Evolutionary conservation across 2,888 invertebrate genomes (phyloP).

Genomic region (Apocheima hispidaria): DNA sequence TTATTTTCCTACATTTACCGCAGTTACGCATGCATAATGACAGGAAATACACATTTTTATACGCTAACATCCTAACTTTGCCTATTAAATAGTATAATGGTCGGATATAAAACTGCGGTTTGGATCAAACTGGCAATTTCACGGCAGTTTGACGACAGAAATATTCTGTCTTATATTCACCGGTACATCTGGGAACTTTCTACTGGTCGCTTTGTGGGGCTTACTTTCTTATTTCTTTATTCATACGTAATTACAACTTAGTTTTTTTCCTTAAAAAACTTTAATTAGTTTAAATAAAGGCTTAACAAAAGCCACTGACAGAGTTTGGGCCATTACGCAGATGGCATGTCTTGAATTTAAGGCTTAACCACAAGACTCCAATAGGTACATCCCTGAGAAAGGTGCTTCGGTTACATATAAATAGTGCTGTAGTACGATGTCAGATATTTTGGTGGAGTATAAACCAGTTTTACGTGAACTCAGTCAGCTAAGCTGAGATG

Average conservation of each 20-base stretch:
- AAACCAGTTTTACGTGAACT: background rate
- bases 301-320: slow-evolving; percentile 66
- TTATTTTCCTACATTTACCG: slow-evolving; percentile 12
- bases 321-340: slow-evolving; percentile 77
- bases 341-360: slow-evolving; percentile 62
- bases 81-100: slow-evolving; percentile 46
- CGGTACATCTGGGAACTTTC: slow-evolving; percentile 69
- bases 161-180: slow-evolving; percentile 23
- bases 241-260: slow-evolving; percentile 68
- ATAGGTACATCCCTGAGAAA: slow-evolving; percentile 36
- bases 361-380: slow-evolving; percentile 54
- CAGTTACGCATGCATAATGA: slow-evolving; percentile 9
- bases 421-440: slow-evolving; percentile 10
- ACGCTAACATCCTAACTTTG: slow-evolving; percentile 34
- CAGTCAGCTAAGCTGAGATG: background rate
- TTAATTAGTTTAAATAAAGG: slow-evolving; percentile 18
- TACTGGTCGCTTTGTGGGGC: slow-evolving; percentile 68
- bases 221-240: slow-evolving; percentile 78
- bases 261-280: background rate
- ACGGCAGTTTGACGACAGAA: slow-evolving; percentile 68
- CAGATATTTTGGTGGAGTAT: background rate
- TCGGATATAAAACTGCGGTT: slow-evolving; percentile 67
- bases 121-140: slow-evolving; percentile 70
- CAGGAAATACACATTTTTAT: slow-evolving; percentile 29
- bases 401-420: slow-evolving; percentile 1